Percentiles rank a stretch among this genome's conserved stretches.
Conservation (phyloP, 2,797 vertebrate genomes). For the Cuculus canorus region DNA sequence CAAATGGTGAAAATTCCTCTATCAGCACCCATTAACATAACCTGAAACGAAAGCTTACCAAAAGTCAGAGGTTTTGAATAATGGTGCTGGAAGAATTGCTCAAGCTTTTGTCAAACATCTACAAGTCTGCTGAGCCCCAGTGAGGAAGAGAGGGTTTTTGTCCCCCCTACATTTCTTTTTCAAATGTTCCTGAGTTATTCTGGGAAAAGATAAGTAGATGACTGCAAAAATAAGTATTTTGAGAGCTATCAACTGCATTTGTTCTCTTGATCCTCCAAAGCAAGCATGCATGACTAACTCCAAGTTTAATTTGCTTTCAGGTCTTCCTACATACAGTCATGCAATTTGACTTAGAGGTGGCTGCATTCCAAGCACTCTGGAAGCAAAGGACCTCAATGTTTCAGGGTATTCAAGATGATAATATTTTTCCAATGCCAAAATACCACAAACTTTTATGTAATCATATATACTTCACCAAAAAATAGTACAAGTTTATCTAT, state of each 20-base stretch:
- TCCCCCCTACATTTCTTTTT: neutral
- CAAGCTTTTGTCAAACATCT: neutral
- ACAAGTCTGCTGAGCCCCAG: neutral
- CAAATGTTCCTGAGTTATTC: neutral
- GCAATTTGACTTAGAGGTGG: neutral
- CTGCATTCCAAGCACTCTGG: neutral
- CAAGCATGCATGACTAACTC: neutral
- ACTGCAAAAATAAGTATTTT: neutral
- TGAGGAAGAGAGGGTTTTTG: neutral
- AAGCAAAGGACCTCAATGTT: neutral
- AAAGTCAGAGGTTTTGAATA: neutral
- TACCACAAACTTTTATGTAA: neutral
- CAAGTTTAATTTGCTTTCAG: neutral
- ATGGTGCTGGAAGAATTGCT: neutral
- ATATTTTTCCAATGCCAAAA: conserved; percentile 11
- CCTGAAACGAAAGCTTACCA: neutral
- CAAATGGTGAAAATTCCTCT: neutral
- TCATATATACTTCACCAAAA: neutral
- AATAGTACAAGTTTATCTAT: neutral
- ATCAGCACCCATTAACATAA: neutral
- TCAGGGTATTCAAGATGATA: neutral
- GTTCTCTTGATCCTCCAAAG: neutral
- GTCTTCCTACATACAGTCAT: neutral
- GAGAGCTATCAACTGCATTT: neutral
- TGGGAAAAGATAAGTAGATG: neutral